Base-by-base conservation (phyloP, 2,888 invertebrate species). In the Globia sparganii region DNA sequence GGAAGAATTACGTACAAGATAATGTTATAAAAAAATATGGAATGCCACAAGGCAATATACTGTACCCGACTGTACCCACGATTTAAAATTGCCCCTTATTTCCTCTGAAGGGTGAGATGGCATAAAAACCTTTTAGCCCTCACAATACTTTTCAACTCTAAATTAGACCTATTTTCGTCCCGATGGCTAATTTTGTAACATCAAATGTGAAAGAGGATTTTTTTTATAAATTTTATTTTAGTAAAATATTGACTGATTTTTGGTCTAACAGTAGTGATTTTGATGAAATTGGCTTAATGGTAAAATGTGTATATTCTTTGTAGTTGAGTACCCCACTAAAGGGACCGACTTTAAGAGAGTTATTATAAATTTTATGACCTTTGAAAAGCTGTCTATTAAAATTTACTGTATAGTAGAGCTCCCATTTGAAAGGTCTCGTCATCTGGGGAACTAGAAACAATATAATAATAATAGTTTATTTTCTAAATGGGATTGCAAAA, bases 81-180 rank as follows among this genome's bases (percentile, higher is more conserved):
- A 78, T 92, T 92, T 92, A 91, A 92, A 93, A 92, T 90, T 86
- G 88, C 90, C 90, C 91, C 86, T 80, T 85, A 82, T 88, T 92
- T 91, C 91, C 90, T 91, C 82, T 74, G 78, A 72, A 87, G 91
- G 90, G 92, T 93, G 92, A 92, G 79, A 89, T 81, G 88, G 86
- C 91, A 92, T 77, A 91, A 90, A 92, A 92, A 91, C 91, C 92
- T 91, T 92, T 92, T 92, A 92, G 89, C 84, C 81, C 80, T 83
- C 87, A 90, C 91, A 90, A 91, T 90, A 87, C 89, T 85, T 87
- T 85, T 88, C 88, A 87, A 88, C 82, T 88, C 88, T 75, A 91
- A 92, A 92, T 92, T 92, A 89, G 91, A 88, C 89, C 88, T 90
- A 91, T 93, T 92, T 89, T 86, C 79, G 77, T 86, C 80, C 67